Evolutionary conservation across 2,888 invertebrate species (phyloP), one percentile per base, ranked within the genome.

Genomic region (Athrips mouffetella): DNA sequence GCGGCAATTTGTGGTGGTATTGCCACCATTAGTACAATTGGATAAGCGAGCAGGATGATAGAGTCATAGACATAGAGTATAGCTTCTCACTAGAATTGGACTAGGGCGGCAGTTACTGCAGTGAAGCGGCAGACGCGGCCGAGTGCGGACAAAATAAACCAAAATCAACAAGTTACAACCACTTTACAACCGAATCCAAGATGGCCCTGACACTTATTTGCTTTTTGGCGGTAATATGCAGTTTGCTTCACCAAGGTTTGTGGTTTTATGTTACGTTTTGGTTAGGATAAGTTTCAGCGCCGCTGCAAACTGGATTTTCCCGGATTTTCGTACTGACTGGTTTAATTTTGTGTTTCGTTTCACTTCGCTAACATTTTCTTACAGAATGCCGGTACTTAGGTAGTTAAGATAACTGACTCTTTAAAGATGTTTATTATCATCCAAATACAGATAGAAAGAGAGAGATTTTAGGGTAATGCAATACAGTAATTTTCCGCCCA

Each of bases 211-310:
- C 61, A 48, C 49, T 70, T 31, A 54, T 82, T 66, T 81, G 77
- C 73, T 68, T 83, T 76, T 71, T 86, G 77, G 85, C 78, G 75
- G 80, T 81, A 59, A 57, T 81, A 53, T 81, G 82, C 79, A 81
- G 85, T 78, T 78, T 86, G 59, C 70, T 87, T 42, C 84, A 86
- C 49, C 76, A 84, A 86, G 87, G 87, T 87, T 74, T 63, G 83
- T 80, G 60, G 42, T 55, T 59, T 59, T 61, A 53, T 50, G 53
- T 42, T 48, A 58, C n/a, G 20, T 20, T 7, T 47, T 31, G 11
- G 21, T 20, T n/a, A n/a, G 37, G 37, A 37, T 37, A 21, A 20
- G n/a, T n/a, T 11, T 21, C 21, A 11, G 3, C 21, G 21, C 11
- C 37, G 11, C 21, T 18, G n/a, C 6, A 5, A 37, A n/a, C 21